Evolutionary conservation across 2,113 vertebrate species (phyloP).

Genomic region (Crotalus tigris): DNA sequence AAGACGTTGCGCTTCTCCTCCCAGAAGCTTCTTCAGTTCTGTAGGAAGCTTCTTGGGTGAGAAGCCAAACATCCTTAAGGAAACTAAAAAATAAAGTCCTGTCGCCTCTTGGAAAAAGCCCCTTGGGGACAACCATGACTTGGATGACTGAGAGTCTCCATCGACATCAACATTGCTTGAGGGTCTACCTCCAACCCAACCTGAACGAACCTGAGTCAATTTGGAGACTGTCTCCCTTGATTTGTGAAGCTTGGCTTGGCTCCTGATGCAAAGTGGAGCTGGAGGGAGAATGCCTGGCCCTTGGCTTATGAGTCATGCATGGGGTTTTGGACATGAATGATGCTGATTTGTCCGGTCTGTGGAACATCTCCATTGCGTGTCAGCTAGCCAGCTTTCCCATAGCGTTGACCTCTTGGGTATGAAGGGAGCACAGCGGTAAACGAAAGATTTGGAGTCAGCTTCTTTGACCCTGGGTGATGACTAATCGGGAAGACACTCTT

Average conservation of each 20-base stretch:
- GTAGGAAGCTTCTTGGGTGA: no score
- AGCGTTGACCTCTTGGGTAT: conserved; percentile 14
- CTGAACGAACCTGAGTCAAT: not conserved
- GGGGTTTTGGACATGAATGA: conserved; percentile 56
- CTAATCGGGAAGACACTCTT: conserved; percentile 33
- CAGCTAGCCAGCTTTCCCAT: conserved; percentile 35
- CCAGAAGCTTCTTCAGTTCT: no score
- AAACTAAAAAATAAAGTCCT: no score
- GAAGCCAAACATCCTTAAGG: no score
- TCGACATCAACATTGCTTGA: not conserved
- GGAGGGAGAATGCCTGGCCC: conserved; percentile 15
- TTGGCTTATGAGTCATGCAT: conserved; percentile 66
- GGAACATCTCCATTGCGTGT: conserved; percentile 38
- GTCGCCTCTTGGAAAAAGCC: not conserved
- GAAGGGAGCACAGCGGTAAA: conserved; percentile 26
- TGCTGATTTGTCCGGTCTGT: conserved; percentile 61
- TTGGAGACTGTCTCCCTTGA: not conserved
- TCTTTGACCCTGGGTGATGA: conserved; percentile 26
- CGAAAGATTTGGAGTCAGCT: conserved; percentile 36
- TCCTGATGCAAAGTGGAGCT: not conserved
- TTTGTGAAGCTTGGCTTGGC: not conserved
- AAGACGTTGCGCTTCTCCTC: no score
- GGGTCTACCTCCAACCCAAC: not conserved
- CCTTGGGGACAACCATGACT: not conserved
- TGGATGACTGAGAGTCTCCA: not conserved